These are phyloP conservation scores for Lordiphosa clarofinis DNA, from an alignment of 1,140 invertebrate species.

Conservation along the genomic window DNA sequence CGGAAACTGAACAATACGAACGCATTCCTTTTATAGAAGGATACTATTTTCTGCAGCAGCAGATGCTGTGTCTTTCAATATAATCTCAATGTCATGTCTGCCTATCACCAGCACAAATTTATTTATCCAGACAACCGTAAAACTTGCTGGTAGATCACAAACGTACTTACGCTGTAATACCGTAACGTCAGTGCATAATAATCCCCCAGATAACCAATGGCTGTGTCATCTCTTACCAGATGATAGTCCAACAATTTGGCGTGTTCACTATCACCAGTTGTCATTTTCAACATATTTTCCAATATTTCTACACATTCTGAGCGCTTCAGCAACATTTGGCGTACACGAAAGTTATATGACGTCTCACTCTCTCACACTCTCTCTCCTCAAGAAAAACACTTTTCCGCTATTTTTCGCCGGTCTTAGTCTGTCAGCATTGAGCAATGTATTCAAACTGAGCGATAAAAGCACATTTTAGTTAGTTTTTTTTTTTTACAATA, in stretches of 20 bases:
- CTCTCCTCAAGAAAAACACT: slow-evolving; percentile 7
- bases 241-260: slow-evolving; percentile 27
- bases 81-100: no score
- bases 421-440: slow-evolving; percentile 21
- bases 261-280: not conserved
- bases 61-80: no score
- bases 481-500: slow-evolving; percentile 35
- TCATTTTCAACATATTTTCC: slow-evolving; percentile 1
- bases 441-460: slow-evolving; percentile 48
- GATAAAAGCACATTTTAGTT: slow-evolving; percentile 28
- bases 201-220: slow-evolving; percentile 66
- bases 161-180: slow-evolving; percentile 44
- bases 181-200: slow-evolving; percentile 53
- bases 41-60: no score
- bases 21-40: no score
- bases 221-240: slow-evolving; percentile 30
- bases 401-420: slow-evolving; percentile 36
- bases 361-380: slow-evolving; percentile 9
- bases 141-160: no score
- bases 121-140: no score
- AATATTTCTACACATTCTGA: slow-evolving; percentile 47
- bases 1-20: no score
- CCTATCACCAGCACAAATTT: no score
- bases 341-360: slow-evolving; percentile 36
- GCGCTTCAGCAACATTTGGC: slow-evolving; percentile 43